Evolutionary conservation across 2,797 vertebrate genomes (phyloP), one percentile per base, ranked within the genome.

Genomic region (Eremophila alpestris): DNA sequence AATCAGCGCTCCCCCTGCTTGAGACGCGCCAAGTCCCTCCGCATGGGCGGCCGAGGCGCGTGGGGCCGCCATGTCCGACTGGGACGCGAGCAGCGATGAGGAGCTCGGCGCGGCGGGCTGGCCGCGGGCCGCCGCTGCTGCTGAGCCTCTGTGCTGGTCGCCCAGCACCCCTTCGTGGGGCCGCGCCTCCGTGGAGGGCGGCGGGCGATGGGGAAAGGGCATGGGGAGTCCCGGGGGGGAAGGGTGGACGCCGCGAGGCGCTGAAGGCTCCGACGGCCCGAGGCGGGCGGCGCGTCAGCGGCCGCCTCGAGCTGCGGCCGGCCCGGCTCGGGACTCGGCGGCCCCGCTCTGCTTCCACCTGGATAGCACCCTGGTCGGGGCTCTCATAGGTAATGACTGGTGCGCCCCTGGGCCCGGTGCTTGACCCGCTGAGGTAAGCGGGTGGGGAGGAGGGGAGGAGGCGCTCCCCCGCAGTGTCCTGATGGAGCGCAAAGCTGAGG

Each of bases 321-420:
- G n/a, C 32, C 45, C 4, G 6, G 18, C 7, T n/a, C 9, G 5
- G 40, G 43, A 12, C 7, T 22, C 23, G 2, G 64, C 32, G 4
- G 77, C 51, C 3, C 93, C 97, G 2, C 84, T 99, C 27, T 97
- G 93, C 32, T 96, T 99, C 32, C 82, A 15, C 2, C 84, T 99
- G 43, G 98, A 98, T 15, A 98, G 56, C 13, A 48, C 95, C 1
- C 75, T 95, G 13, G 83, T 99, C 3, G 98, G 99, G 16, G 94
- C 96, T 10, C 92, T 99, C n/a, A 99, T 99, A 74, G 99, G 99
- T 99, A 90, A 77, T 62, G 54, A 5, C 4, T 3, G 46, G 21
- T 2, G 23, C 34, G 2, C 2, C 5, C 9, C 5, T 2, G 1
- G 10, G 1, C 26, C 8, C 11, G 9, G 24, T 12, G 41, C 46